A percentile compares a stretch with the other conserved stretches of the same genome.
Conservation (phyloP, 2,888 invertebrate genomes). For the Brenthis hecate region DNA sequence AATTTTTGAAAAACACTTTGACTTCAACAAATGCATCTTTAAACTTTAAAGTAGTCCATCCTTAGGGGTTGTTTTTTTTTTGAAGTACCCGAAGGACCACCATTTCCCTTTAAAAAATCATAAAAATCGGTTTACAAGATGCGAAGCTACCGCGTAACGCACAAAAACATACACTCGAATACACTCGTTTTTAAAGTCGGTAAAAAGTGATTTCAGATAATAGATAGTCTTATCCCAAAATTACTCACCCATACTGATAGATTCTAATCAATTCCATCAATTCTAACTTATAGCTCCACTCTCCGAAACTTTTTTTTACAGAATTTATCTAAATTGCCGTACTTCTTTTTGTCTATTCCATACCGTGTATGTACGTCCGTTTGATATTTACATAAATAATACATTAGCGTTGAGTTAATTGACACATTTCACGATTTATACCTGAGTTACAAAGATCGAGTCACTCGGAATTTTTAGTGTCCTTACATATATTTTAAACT, state of each 20-base stretch:
- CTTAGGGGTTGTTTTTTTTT: no score
- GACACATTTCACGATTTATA: constrained; percentile 80
- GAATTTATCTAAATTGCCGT: constrained; percentile 22
- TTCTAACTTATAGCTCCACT: constrained; percentile 24
- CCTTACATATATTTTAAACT: constrained; percentile 55
- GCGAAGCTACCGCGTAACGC: no score
- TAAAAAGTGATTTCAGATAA: no score
- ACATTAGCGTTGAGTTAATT: constrained; percentile 79
- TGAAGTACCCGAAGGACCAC: no score
- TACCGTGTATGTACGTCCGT: constrained; percentile 62
- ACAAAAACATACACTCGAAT: no score
- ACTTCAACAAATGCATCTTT: no score
- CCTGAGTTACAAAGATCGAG: constrained; percentile 59
- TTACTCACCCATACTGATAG: not conserved
- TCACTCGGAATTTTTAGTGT: constrained; percentile 58
- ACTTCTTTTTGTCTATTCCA: constrained; percentile 18
- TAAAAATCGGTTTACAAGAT: no score
- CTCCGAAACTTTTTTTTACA: constrained; percentile 32
- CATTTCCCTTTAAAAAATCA: no score
- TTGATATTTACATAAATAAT: constrained; percentile 77
- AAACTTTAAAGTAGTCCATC: no score
- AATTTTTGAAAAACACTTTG: no score
- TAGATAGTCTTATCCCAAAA: no score
- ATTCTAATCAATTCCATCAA: constrained; percentile 26
- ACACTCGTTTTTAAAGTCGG: no score